Evolutionary conservation across 2,888 invertebrate genomes (phyloP).

Genomic region (Cyaniris semiargus): DNA sequence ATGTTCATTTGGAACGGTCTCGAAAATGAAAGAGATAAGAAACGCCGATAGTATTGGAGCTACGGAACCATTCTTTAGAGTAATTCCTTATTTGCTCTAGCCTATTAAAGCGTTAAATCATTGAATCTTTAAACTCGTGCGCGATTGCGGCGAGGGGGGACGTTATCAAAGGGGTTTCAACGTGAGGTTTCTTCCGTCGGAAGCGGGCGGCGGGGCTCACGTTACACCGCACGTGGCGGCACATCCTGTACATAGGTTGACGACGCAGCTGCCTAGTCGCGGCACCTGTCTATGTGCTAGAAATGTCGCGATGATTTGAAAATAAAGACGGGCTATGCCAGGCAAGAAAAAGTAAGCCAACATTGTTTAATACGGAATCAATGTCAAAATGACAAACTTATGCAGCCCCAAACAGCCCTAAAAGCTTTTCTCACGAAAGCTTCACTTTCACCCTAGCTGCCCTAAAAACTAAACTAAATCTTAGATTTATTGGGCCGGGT

Average conservation of each 20-base stretch:
- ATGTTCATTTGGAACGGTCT: no score
- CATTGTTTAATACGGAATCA: no score
- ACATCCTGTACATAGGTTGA: conserved; percentile 42
- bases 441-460: background rate
- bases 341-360: background rate
- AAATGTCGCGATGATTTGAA: background rate
- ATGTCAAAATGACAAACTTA: no score
- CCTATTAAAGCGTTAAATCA: background rate
- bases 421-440: background rate
- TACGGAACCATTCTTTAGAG: no score
- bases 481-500: no score
- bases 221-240: conserved; percentile 65
- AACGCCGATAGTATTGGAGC: no score
- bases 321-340: background rate
- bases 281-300: conserved; percentile 28
- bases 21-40: no score
- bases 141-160: conserved; percentile 35
- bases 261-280: conserved; percentile 17
- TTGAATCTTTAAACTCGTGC: background rate
- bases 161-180: conserved; percentile 43
- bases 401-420: background rate
- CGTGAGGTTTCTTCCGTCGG: conserved; percentile 66
- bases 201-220: conserved; percentile 65
- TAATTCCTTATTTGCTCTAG: background rate
- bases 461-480: no score